Evolutionary conservation across 2,888 invertebrate species (phyloP).

Genomic region (Congeria kusceri): DNA sequence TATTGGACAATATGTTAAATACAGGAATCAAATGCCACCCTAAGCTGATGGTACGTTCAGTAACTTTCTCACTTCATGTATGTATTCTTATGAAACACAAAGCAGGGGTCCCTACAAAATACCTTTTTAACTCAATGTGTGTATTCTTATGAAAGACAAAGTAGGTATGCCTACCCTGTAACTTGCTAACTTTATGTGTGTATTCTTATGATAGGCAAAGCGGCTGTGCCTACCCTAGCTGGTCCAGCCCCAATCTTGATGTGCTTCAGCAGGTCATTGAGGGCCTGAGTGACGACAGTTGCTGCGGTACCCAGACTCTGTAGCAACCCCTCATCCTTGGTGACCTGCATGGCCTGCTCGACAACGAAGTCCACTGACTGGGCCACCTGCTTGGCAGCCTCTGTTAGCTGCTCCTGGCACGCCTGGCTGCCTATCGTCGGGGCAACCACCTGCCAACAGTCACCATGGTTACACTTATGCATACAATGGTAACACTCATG

Average conservation of each 20-base stretch:
- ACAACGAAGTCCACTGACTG: slow-evolving; percentile 96
- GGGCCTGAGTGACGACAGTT: slow-evolving; percentile 93
- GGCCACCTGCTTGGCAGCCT: slow-evolving; percentile 96
- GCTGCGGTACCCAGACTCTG: slow-evolving; percentile 94
- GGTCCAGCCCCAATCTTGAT: slow-evolving; percentile 89
- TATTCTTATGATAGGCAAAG: neutral
- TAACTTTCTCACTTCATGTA: too few species aligned
- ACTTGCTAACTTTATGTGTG: too few species aligned
- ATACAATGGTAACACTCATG: neutral
- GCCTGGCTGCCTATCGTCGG: slow-evolving; percentile 88
- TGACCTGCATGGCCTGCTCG: slow-evolving; percentile 88
- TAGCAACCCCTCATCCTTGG: slow-evolving; percentile 89
- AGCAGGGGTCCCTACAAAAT: too few species aligned
- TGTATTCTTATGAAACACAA: too few species aligned
- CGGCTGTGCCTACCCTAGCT: slow-evolving; percentile 65
- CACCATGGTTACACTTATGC: neutral
- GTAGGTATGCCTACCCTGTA: too few species aligned
- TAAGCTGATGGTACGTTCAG: too few species aligned
- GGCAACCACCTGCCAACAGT: slow-evolving; percentile 87
- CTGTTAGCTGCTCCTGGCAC: slow-evolving; percentile 94
- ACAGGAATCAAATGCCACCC: too few species aligned
- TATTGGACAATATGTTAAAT: too few species aligned
- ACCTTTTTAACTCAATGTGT: too few species aligned
- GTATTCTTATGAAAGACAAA: too few species aligned
- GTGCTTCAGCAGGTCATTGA: slow-evolving; percentile 95